These are phyloP conservation scores for Drosophila micromelanica DNA, from an alignment of 1,140 invertebrate genomes.

Conservation along the genomic window DNA sequence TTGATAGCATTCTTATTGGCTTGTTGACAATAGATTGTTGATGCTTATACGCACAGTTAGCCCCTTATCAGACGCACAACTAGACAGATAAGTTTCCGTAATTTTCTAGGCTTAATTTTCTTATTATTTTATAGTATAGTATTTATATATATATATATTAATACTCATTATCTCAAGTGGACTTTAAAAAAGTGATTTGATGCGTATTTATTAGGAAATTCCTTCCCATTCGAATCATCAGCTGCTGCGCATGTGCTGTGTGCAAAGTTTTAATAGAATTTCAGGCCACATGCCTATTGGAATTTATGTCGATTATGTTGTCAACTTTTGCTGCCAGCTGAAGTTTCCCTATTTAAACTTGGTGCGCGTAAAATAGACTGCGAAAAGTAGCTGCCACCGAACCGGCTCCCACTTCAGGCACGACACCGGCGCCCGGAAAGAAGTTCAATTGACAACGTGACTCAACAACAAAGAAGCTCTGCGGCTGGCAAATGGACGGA, in stretches of 20 bases:
- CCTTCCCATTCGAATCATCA: neutral
- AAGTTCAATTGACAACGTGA: slow-evolving; percentile 80
- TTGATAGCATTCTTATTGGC: slow-evolving; percentile 54
- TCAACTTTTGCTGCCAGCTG: slow-evolving; percentile 63
- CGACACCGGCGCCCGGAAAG: slow-evolving; percentile 19
- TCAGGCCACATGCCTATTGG: slow-evolving; percentile 65
- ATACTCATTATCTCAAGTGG: slow-evolving; percentile 26
- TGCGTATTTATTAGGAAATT: slow-evolving; percentile 6
- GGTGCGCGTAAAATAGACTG: slow-evolving; percentile 66
- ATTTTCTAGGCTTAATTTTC: slow-evolving; percentile 52
- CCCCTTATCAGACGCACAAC: slow-evolving; percentile 43
- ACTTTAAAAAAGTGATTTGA: neutral
- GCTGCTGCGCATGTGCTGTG: slow-evolving; percentile 37
- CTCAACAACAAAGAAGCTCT: slow-evolving; percentile 54
- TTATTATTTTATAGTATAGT: slow-evolving; percentile 15
- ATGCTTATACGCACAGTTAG: slow-evolving; percentile 40
- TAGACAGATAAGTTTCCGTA: slow-evolving; percentile 33
- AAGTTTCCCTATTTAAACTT: slow-evolving; percentile 80
- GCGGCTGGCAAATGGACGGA: slow-evolving; percentile 12
- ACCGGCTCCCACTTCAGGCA: neutral
- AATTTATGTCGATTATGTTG: slow-evolving; percentile 81
- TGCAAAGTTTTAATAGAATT: slow-evolving; percentile 78
- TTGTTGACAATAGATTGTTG: slow-evolving; percentile 39
- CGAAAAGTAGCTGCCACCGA: slow-evolving; percentile 34
- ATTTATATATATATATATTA: slow-evolving; percentile 11